Evolutionary conservation across 2,888 invertebrate genomes (phyloP).

Genomic region (Parochlus steinenii): DNA sequence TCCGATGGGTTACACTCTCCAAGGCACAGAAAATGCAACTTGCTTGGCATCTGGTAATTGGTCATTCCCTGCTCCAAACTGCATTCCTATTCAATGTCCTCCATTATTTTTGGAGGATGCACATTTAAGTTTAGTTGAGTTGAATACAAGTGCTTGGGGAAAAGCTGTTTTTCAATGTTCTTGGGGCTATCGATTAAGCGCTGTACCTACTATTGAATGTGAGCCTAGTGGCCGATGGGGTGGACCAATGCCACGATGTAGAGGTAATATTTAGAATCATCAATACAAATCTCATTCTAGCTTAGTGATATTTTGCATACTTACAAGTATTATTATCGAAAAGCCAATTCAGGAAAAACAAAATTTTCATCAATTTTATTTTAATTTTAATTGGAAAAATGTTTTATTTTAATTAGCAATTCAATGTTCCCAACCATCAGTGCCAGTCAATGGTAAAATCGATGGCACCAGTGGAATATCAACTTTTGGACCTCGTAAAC

Average conservation of each 20-base stretch:
- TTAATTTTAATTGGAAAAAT: constrained; percentile 5
- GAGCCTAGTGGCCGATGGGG: constrained; percentile 66
- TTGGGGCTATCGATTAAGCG: constrained; percentile 65
- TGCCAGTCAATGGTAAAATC: constrained; percentile 52
- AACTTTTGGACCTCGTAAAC: constrained; percentile 36
- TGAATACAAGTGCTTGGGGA: constrained; percentile 67
- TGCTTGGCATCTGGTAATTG: constrained; percentile 39
- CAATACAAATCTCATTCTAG: too few relatives aligned
- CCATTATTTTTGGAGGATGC: constrained; percentile 47
- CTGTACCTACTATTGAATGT: constrained; percentile 63
- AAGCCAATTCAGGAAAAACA: constrained; percentile 1
- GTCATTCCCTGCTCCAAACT: constrained; percentile 57
- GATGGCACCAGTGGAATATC: constrained; percentile 20
- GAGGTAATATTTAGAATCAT: constrained; percentile 37
- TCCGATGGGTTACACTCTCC: constrained; percentile 56
- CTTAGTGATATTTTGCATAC: constrained; percentile 1
- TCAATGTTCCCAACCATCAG: constrained; percentile 58
- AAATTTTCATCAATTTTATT: background rate
- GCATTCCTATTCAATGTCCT: constrained; percentile 65
- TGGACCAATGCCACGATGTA: constrained; percentile 55
- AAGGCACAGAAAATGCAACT: constrained; percentile 4
- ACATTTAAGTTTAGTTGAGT: constrained; percentile 56
- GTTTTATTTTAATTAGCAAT: constrained; percentile 42
- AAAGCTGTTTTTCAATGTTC: constrained; percentile 67
- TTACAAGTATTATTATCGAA: background rate